Percentiles rank a stretch among this genome's conserved stretches.
Conservation (phyloP, 2,888 invertebrate genomes). For the Epistrophe eligans region DNA sequence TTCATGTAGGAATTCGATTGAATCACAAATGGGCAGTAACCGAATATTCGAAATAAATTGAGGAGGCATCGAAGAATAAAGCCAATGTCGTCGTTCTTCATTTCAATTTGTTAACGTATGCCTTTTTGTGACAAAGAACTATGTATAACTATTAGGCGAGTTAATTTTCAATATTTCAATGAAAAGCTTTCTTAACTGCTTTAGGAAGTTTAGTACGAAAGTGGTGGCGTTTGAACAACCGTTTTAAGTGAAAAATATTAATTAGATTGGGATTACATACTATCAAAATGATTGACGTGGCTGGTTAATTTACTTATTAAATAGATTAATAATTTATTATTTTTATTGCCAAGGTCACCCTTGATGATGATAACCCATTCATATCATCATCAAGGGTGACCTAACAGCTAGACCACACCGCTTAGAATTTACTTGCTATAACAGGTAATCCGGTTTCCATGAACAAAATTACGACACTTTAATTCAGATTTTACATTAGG, state of each 20-base stretch:
- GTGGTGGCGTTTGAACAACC: neutral
- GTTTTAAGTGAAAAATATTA: neutral
- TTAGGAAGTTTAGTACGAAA: neutral
- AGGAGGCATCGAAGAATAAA: conserved; percentile 73
- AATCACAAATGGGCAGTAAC: conserved; percentile 78
- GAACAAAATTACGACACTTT: no score
- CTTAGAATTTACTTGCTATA: no score
- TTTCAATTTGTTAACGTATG: neutral
- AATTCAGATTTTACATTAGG: no score
- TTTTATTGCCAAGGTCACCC: no score
- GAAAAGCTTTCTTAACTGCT: neutral
- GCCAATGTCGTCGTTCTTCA: neutral
- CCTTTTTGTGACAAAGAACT: neutral
- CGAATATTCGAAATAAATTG: conserved; percentile 79
- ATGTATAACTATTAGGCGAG: neutral
- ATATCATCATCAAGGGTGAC: no score
- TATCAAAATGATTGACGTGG: neutral
- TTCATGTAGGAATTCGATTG: conserved; percentile 58
- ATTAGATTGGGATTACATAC: neutral
- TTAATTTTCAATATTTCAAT: neutral
- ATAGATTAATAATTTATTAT: neutral
- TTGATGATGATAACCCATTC: no score
- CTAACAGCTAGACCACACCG: no score
- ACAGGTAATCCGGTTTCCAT: no score
- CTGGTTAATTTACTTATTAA: neutral